Base-by-base conservation (phyloP, 2,113 vertebrate species). In the Cyanistes caeruleus region DNA sequence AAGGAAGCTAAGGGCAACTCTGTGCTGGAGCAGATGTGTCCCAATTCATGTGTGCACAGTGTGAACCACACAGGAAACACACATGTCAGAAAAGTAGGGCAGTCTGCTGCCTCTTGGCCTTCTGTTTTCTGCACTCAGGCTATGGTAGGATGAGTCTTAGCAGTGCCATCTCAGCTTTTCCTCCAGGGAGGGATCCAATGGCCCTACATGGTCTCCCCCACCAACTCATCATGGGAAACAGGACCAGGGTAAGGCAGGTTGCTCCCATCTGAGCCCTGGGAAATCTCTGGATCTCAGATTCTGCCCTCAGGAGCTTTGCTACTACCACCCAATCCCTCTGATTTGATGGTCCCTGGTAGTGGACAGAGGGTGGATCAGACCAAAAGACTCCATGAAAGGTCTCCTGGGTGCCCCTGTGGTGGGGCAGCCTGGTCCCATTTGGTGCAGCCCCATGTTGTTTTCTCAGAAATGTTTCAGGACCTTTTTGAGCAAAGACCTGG, bases 41-140 rank as follows among this genome's bases (percentile, higher is more conserved):
- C 69, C 18, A 23, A 27, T 68, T 96, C 10, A 1, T 1, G 2
- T 15, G 23, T 46, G 58, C 7, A 8, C 1, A 3, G 27, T 52
- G 31, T 25, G 56, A 86, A 68, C 63, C 9, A 52, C 76, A 92
- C 88, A 96, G 96, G 96, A 97, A 97, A 78, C 13, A 1, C 55
- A 1, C 11, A 17, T 64, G 39, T 65, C 87, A 78, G 46, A 63
- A 35, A 96, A 90, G 68, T 70, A 56, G 92, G 72, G 60, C 90
- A 85, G 14, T 30, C 86, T 74, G 59, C 76, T 73, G 67, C 73
- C 24, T 79, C 76, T 49, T 44, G 28, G n/a, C 33, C 39, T 55
- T 21, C 28, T 9, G 48, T 35, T 35, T 58, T 39, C 28, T 49
- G 41, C n/a, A 22, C 0, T 0, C 16, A 20, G 43, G 7, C 78